A percentile compares a stretch with the other conserved stretches of the same genome.
Conservation (phyloP, 2,113 vertebrate species). For the Phaethornis superciliosus region DNA sequence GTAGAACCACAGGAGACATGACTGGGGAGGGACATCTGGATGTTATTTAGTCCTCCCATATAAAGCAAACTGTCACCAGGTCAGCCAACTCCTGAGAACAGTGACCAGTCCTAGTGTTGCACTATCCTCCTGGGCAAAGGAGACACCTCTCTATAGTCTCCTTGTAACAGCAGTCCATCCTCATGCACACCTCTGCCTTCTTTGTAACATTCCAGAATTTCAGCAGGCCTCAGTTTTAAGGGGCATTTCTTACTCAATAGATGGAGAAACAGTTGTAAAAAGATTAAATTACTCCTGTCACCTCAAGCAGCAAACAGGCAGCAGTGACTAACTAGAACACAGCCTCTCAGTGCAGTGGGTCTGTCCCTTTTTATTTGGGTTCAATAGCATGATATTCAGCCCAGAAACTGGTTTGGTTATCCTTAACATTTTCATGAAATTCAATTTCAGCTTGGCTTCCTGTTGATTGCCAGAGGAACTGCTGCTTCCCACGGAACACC, state of each 20-base stretch:
- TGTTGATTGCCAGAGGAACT: conserved; percentile 88
- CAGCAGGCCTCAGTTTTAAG: neutral
- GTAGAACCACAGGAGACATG: neutral
- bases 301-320: neutral
- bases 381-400: conserved; percentile 82
- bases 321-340: neutral
- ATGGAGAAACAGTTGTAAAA: neutral
- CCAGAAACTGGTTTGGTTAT: conserved; percentile 75
- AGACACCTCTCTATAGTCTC: neutral
- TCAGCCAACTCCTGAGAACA: neutral
- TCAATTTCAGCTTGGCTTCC: conserved; percentile 92
- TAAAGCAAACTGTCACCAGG: neutral
- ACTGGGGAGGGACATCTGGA: neutral
- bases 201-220: neutral
- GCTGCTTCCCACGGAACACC: conserved; percentile 82
- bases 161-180: neutral
- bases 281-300: neutral
- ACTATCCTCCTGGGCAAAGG: neutral
- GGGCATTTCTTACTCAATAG: neutral
- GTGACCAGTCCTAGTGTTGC: neutral
- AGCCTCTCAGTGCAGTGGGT: neutral
- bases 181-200: neutral
- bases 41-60: neutral
- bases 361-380: neutral
- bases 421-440: conserved; percentile 85